phyloP scores from a whole-genome alignment of 2,888 invertebrate species.

The Taphrorychus bicolor region DNA sequence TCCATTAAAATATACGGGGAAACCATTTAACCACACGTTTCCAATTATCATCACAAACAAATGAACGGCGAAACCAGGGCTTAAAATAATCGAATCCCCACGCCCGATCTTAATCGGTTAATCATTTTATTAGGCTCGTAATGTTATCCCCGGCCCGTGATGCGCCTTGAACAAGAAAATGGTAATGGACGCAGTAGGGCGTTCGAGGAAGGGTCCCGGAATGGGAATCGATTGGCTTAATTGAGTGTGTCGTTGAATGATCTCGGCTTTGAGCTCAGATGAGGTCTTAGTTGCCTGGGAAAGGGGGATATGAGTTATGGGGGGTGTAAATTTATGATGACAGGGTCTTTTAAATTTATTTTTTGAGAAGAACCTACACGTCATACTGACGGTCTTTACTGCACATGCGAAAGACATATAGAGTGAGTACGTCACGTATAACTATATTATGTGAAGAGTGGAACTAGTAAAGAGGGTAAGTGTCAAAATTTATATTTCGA shows the following conservation, averaged over 20 bases:
- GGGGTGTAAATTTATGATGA: too few relatives aligned
- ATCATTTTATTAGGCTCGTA: conserved; percentile 30
- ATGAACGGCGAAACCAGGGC: conserved; percentile 33
- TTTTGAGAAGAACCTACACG: too few relatives aligned
- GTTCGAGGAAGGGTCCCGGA: conserved; percentile 6
- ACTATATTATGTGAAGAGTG: too few relatives aligned
- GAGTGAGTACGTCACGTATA: too few relatives aligned
- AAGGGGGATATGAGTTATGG: not conserved
- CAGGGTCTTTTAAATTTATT: too few relatives aligned
- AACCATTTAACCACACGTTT: conserved; percentile 59
- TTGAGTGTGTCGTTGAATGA: conserved; percentile 28
- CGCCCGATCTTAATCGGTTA: conserved; percentile 22
- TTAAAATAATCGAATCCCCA: conserved; percentile 23
- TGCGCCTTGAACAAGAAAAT: conserved; percentile 20
- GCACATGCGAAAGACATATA: too few relatives aligned
- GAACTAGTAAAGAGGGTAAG: too few relatives aligned
- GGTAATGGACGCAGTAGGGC: conserved; percentile 13
- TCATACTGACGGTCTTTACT: too few relatives aligned
- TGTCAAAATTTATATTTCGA: too few relatives aligned
- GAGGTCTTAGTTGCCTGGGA: not conserved
- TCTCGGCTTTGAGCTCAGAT: not conserved
- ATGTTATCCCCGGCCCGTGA: conserved; percentile 23
- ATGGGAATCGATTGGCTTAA: conserved; percentile 23
- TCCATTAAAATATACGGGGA: conserved; percentile 59
- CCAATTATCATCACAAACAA: conserved; percentile 57